A percentile compares a stretch with the other conserved stretches of the same genome.
Conservation (phyloP, 2,888 invertebrate genomes). For the Athetis lepigone region DNA sequence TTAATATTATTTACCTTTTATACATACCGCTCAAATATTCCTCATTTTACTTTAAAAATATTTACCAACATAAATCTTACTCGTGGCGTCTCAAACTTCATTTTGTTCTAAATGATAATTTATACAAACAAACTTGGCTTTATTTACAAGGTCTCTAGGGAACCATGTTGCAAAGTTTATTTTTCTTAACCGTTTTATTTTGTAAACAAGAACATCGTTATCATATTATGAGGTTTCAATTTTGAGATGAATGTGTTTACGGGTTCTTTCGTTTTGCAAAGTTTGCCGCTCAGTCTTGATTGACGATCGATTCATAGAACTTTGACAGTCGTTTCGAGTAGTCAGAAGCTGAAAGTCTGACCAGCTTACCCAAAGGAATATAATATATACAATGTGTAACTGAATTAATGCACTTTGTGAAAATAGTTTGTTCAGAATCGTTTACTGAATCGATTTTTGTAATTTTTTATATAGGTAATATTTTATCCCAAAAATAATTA, state of each 20-base stretch:
- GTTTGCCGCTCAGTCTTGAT: too few relatives aligned
- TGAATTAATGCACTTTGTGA: too few relatives aligned
- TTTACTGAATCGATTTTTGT: too few relatives aligned
- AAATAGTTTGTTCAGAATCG: too few relatives aligned
- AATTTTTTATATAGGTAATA: too few relatives aligned
- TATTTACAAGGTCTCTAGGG: not conserved
- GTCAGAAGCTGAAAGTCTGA: too few relatives aligned
- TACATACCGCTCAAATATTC: constrained; percentile 18
- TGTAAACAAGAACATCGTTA: not conserved
- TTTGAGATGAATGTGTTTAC: not conserved
- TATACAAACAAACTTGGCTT: constrained; percentile 42
- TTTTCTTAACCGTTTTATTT: constrained; percentile 1
- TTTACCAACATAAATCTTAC: constrained; percentile 31
- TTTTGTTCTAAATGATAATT: constrained; percentile 50
- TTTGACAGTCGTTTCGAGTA: too few relatives aligned
- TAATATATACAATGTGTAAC: too few relatives aligned
- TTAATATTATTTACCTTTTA: constrained; percentile 21
- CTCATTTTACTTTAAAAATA: constrained; percentile 19
- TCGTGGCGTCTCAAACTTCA: constrained; percentile 13
- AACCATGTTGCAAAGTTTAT: not conserved
- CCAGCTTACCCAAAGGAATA: too few relatives aligned
- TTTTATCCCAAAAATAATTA: too few relatives aligned
- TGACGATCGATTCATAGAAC: too few relatives aligned
- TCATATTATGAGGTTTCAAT: not conserved
- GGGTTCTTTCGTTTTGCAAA: too few relatives aligned